Conservation (phyloP, 1,140 invertebrate species). For the Marisa cornuarietis region DNA sequence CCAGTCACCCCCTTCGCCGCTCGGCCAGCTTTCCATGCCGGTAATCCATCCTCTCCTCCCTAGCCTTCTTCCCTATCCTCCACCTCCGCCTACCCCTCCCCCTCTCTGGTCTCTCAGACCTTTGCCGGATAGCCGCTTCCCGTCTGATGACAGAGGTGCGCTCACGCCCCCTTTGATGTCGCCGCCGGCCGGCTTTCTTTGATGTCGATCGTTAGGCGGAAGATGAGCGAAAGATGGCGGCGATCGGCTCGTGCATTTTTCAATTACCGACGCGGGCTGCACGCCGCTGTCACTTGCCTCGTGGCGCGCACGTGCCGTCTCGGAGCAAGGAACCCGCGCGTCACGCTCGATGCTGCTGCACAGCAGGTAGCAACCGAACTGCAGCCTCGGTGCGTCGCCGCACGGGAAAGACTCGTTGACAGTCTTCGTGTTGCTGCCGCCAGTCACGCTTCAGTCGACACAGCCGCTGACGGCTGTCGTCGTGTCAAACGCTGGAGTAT, state of each 20-base stretch:
- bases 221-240: neutral
- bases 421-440: too few relatives aligned
- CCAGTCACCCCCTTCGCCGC: neutral
- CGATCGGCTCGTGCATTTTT: constrained; percentile 11
- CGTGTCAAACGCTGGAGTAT: too few relatives aligned
- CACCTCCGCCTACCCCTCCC: neutral
- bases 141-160: constrained; percentile 3
- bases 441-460: too few relatives aligned
- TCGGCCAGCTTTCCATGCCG: neutral
- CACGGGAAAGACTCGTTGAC: too few relatives aligned
- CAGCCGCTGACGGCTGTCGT: too few relatives aligned
- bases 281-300: too few relatives aligned
- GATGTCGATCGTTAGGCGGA: neutral
- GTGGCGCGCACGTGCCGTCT: too few relatives aligned
- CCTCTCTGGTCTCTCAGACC: neutral
- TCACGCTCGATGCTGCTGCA: too few relatives aligned
- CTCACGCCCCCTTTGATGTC: constrained; percentile 1
- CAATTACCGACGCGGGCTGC: neutral
- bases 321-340: too few relatives aligned
- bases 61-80: neutral
- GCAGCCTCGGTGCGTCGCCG: too few relatives aligned
- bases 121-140: neutral
- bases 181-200: constrained; percentile 8
- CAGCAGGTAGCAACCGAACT: too few relatives aligned
- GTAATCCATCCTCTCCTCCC: neutral